Percentiles rank a stretch among this genome's conserved stretches.
Conservation (phyloP, 2,797 vertebrate species). For the Mormyrus proboscirostris region DNA sequence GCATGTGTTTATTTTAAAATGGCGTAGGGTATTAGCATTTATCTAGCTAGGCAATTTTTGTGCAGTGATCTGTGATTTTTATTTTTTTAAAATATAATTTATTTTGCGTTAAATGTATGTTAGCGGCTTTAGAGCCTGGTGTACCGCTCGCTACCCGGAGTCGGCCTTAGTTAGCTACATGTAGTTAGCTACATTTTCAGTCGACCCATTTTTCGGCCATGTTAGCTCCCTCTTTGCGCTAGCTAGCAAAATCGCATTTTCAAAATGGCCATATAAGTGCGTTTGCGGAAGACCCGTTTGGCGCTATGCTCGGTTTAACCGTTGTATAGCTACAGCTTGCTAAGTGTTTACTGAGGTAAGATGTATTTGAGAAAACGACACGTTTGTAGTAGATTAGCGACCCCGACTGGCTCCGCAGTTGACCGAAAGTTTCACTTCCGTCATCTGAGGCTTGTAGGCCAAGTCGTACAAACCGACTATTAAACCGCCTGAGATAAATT, state of each 20-base stretch:
- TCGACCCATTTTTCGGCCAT: slow-evolving; percentile 43
- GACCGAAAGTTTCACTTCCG: slow-evolving; percentile 8
- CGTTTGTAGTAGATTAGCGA: not conserved
- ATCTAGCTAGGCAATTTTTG: not conserved
- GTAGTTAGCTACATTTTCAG: not conserved
- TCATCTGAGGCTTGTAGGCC: not conserved
- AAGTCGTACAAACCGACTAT: not conserved
- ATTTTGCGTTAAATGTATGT: not conserved
- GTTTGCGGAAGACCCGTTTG: slow-evolving; percentile 17
- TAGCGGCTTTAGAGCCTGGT: not conserved
- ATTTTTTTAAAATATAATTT: not conserved
- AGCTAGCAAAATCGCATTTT: slow-evolving; percentile 13
- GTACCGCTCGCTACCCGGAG: not conserved
- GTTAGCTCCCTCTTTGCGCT: slow-evolving; percentile 40
- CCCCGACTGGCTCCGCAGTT: not conserved
- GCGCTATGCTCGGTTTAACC: not conserved
- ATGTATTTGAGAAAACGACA: not conserved
- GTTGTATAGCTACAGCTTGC: not conserved
- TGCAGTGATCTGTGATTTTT: not conserved
- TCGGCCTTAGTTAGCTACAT: not conserved
- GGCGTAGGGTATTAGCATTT: not conserved
- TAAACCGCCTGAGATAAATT: not conserved
- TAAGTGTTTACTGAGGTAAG: not conserved
- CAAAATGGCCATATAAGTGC: slow-evolving; percentile 51
- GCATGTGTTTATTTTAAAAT: not conserved